Conservation (phyloP, 2,113 vertebrate genomes). For the Ia io region DNA sequence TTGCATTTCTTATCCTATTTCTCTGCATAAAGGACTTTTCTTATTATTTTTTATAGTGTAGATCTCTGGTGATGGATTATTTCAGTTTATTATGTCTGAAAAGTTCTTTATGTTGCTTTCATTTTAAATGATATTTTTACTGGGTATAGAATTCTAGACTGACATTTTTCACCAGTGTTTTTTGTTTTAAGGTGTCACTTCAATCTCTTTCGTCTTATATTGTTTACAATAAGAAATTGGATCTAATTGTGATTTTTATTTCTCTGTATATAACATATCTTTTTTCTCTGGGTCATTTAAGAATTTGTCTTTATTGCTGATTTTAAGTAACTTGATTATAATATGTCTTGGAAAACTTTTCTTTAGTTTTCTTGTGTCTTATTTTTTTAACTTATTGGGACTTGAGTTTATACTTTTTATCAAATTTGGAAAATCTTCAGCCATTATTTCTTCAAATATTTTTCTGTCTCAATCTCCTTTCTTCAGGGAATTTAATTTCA, state of each 20-base stretch:
- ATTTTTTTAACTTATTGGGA: not conserved
- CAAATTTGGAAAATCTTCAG: not conserved
- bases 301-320: not conserved
- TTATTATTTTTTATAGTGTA: not conserved
- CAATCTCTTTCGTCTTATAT: not conserved
- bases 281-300: not conserved
- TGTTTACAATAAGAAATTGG: not conserved
- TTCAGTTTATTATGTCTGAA: not conserved
- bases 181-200: not conserved
- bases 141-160: not conserved
- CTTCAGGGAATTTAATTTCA: not conserved
- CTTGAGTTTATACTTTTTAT: not conserved
- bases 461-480: not conserved
- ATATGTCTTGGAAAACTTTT: not conserved
- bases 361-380: not conserved
- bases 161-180: not conserved
- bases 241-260: not conserved
- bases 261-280: not conserved
- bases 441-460: not conserved
- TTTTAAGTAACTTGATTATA: not conserved
- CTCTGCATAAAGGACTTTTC: not conserved
- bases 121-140: not conserved
- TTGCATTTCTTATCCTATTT: not conserved
- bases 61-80: not conserved
- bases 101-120: not conserved